A percentile compares a stretch with the other conserved stretches of the same genome.
Evolutionary conservation across 2,797 vertebrate genomes (phyloP).

Genomic region (Cyclura pinguis): DNA sequence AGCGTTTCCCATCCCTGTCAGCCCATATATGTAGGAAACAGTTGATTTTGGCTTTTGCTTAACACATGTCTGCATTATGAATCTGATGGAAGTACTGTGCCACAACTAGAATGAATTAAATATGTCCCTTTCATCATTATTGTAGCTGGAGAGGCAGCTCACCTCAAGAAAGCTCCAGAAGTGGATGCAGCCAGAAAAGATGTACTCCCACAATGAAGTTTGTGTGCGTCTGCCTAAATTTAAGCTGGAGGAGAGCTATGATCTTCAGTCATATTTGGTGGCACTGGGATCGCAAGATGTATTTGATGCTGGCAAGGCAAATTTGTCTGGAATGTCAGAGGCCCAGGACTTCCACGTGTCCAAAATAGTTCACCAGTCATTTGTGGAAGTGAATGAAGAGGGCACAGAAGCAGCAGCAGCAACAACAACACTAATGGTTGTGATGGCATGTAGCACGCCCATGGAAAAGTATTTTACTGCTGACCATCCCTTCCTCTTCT

Average conservation of each 20-base stretch:
- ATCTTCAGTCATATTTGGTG: slow-evolving; percentile 81
- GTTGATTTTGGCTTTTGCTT: neutral
- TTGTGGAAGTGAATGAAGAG: slow-evolving; percentile 95
- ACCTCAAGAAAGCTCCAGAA: slow-evolving; percentile 86
- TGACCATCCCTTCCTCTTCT: slow-evolving; percentile 94
- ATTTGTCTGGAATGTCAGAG: slow-evolving; percentile 91
- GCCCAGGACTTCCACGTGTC: slow-evolving; percentile 86
- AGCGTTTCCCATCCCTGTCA: neutral
- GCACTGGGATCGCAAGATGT: slow-evolving; percentile 86
- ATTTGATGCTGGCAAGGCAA: slow-evolving; percentile 81
- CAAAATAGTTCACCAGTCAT: slow-evolving; percentile 90
- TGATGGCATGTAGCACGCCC: slow-evolving; percentile 67
- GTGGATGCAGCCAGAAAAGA: slow-evolving; percentile 85
- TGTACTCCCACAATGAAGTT: slow-evolving; percentile 78
- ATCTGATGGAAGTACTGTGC: neutral
- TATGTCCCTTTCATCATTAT: slow-evolving; percentile 45
- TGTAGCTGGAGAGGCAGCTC: slow-evolving; percentile 87
- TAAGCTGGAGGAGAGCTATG: slow-evolving; percentile 89
- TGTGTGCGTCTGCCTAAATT: slow-evolving; percentile 88
- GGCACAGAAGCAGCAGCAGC: slow-evolving; percentile 93
- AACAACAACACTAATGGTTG: slow-evolving; percentile 77
- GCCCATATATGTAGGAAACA: neutral
- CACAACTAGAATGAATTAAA: neutral
- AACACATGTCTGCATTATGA: neutral
- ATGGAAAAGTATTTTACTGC: slow-evolving; percentile 84